Percentiles rank a stretch among this genome's conserved stretches.
Conservation (phyloP, 2,888 invertebrate genomes). For the Eupeodes latifasciatus region DNA sequence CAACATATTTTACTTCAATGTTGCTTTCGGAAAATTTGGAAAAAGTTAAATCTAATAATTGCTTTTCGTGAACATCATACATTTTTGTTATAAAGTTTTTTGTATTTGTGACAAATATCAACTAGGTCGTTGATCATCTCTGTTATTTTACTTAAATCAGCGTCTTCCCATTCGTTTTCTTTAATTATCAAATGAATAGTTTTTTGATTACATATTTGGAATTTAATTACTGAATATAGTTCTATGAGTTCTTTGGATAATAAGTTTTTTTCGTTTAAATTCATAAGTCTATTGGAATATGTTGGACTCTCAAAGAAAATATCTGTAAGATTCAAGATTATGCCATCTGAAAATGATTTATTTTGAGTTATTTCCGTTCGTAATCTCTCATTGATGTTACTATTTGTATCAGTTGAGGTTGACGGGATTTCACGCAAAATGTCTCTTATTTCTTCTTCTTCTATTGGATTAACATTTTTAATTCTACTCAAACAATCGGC, state of each 20-base stretch:
- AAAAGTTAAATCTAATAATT: constrained; percentile 65
- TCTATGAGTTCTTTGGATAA: neutral
- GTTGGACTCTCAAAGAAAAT: neutral
- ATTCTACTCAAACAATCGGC: constrained; percentile 21
- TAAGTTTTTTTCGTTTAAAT: neutral
- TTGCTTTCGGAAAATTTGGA: no score
- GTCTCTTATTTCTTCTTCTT: neutral
- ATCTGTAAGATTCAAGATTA: constrained; percentile 37
- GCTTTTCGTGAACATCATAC: constrained; percentile 24
- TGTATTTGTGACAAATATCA: neutral
- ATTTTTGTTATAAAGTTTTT: constrained; percentile 7
- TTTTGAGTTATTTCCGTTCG: neutral
- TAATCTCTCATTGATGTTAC: neutral
- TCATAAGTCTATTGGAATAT: neutral
- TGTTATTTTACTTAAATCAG: neutral
- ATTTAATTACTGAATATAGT: constrained; percentile 25
- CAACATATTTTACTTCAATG: neutral
- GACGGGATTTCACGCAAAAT: neutral
- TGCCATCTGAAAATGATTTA: neutral
- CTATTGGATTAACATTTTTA: neutral
- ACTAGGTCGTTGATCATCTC: neutral
- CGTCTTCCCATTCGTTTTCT: constrained; percentile 41
- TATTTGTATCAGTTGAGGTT: neutral
- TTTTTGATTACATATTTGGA: constrained; percentile 37
- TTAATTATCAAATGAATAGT: constrained; percentile 34